phyloP scores from a whole-genome alignment of 2,797 vertebrate genomes.

The Sus cebifrons region DNA sequence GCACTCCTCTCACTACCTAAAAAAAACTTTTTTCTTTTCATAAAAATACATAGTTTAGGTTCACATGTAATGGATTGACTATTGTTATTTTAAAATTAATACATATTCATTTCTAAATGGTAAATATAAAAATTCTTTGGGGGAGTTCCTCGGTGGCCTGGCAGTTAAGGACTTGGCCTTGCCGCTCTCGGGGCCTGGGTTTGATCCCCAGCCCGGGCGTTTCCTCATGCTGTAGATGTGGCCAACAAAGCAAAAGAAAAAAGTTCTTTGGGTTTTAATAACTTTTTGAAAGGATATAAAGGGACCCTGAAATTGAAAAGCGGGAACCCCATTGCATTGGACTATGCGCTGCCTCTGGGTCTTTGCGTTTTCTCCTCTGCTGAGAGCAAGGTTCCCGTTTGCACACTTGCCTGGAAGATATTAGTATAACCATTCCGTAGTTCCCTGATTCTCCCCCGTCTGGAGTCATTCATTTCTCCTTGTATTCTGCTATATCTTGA shows the following conservation, averaged over 20 bases:
- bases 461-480: neutral
- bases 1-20: neutral
- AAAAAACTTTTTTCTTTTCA: conserved; percentile 37
- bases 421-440: neutral
- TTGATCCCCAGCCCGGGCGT: too few relatives aligned
- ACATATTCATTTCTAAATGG: conserved; percentile 9
- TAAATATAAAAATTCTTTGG: neutral
- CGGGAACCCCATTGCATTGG: neutral
- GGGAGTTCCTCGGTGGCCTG: too few relatives aligned
- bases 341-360: neutral
- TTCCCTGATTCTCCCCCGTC: neutral
- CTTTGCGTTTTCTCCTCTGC: neutral
- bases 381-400: neutral
- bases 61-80: neutral
- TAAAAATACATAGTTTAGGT: conserved; percentile 56
- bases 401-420: neutral
- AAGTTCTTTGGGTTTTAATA: conserved; percentile 47
- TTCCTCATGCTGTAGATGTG: too few relatives aligned
- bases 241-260: too few relatives aligned
- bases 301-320: neutral
- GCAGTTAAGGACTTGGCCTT: too few relatives aligned
- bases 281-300: neutral
- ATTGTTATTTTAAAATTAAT: conserved; percentile 33
- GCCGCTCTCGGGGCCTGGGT: too few relatives aligned
- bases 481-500: neutral